Evolutionary conservation across 2,113 vertebrate species (phyloP), one percentile per base, ranked within the genome.

Genomic region (Prionailurus viverrinus): DNA sequence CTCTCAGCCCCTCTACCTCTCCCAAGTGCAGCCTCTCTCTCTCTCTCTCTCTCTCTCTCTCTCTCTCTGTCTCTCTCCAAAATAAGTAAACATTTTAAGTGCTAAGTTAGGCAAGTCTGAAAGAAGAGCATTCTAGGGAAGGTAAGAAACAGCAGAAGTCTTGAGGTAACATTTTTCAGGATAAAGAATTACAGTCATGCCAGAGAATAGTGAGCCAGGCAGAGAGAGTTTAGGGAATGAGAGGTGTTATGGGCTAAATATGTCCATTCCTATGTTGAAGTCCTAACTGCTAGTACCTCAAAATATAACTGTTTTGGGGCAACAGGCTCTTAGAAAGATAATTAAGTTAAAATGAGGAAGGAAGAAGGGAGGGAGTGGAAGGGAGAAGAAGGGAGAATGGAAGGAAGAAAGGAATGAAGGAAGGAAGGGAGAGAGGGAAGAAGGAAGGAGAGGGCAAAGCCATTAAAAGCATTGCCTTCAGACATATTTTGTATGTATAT

Each of bases 381-480:
- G n/a, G n/a, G n/a, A n/a, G n/a, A n/a, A n/a, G n/a, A n/a, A n/a
- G 3, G 21, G 29, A 65, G 15, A 12, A 45, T 85, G 55, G 15
- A 55, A 45, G 41, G 23, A 25, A 69, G 39, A 4, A 39, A 39
- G 39, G 39, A 39, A 39, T 4, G 25, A 73, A 1, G 29, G 6
- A 55, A 65, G 7, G 29, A 4, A 55, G 8, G 21, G 21, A 65
- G 53, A 21, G 29, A 36, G 12, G 15, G 27, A 53, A 18, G 27
- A 91, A 31, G 33, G 31, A 79, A 53, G n/a, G 27, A 55, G 27
- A 12, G 29, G 1, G 18, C 4, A 88, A 71, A 74, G 7, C 10
- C 48, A n/a, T 95, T 96, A 87, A 76, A 90, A 82, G 21, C 25
- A 66, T 36, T 85, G 36, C 58, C n/a, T 91, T 97, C 25, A 81